Evolutionary conservation across 2,797 vertebrate species (phyloP).

Genomic region (Pygocentrus nattereri): DNA sequence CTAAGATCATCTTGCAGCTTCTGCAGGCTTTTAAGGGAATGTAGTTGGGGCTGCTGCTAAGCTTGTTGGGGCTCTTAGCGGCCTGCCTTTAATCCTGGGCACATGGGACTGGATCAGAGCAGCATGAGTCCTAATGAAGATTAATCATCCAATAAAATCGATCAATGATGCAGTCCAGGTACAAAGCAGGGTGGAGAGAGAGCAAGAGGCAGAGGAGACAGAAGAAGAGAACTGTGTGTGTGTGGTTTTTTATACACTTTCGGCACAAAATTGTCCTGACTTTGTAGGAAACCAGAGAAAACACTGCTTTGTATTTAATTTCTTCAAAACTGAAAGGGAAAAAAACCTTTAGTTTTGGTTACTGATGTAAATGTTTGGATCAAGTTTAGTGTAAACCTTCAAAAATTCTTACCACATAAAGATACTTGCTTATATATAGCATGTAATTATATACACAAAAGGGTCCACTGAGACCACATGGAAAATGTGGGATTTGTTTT

Average conservation of each 20-base stretch:
- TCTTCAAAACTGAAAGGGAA: no score
- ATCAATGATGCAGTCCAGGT: slow-evolving; percentile 73
- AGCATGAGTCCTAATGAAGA: slow-evolving; percentile 77
- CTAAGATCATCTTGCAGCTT: slow-evolving; percentile 47
- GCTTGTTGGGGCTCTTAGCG: slow-evolving; percentile 39
- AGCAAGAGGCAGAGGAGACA: slow-evolving; percentile 17
- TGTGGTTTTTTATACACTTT: not conserved
- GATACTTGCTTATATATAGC: no score
- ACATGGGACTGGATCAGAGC: slow-evolving; percentile 67
- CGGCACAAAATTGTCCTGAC: no score
- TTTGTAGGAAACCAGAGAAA: no score
- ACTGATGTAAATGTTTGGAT: no score
- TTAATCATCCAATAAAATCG: slow-evolving; percentile 74
- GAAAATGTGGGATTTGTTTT: no score
- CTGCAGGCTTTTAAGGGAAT: slow-evolving; percentile 39
- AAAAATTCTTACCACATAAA: no score
- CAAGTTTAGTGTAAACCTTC: no score
- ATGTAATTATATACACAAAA: no score
- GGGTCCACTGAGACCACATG: no score
- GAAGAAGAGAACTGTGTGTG: slow-evolving; percentile 11
- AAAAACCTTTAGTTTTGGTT: no score
- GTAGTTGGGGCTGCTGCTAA: slow-evolving; percentile 38
- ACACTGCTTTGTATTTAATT: no score
- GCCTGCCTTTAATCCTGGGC: slow-evolving; percentile 51
- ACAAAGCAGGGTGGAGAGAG: slow-evolving; percentile 44